A percentile compares a stretch with the other conserved stretches of the same genome.
These are phyloP conservation scores for Crossocerus cetratus DNA, from an alignment of 2,888 invertebrate species.

Conservation along the genomic window DNA sequence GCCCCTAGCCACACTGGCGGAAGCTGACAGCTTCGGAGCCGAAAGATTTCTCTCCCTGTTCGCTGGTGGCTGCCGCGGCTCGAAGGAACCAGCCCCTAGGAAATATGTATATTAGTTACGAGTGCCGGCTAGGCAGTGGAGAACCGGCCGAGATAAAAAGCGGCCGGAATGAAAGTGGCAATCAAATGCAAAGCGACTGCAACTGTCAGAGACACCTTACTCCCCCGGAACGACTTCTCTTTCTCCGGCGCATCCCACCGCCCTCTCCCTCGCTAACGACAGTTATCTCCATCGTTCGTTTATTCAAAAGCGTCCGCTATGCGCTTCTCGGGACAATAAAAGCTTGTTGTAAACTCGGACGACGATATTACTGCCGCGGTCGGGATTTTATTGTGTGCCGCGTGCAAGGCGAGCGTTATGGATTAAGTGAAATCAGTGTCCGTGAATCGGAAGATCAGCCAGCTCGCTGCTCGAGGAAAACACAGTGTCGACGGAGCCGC, in stretches of 20 bases:
- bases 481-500: too few relatives aligned
- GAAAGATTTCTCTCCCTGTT: too few relatives aligned
- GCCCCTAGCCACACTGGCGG: too few relatives aligned
- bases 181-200: slow-evolving; percentile 1
- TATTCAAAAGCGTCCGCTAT: background rate
- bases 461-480: too few relatives aligned
- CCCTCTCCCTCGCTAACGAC: background rate
- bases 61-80: too few relatives aligned
- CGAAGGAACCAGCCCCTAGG: too few relatives aligned
- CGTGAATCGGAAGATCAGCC: too few relatives aligned
- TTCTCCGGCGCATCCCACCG: background rate
- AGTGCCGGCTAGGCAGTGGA: background rate
- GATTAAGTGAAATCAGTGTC: too few relatives aligned
- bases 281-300: background rate
- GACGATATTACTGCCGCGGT: background rate
- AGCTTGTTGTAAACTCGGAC: background rate
- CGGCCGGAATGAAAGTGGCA: slow-evolving; percentile 1
- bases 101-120: background rate
- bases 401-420: too few relatives aligned
- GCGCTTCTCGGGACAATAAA: background rate
- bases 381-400: background rate
- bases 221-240: background rate
- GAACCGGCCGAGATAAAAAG: background rate
- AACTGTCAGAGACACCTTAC: background rate
- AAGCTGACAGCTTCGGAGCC: too few relatives aligned